Percentiles rank a stretch among this genome's conserved stretches.
Conservation (phyloP, 1,140 invertebrate genomes). For the Hypothenemus hampei region DNA sequence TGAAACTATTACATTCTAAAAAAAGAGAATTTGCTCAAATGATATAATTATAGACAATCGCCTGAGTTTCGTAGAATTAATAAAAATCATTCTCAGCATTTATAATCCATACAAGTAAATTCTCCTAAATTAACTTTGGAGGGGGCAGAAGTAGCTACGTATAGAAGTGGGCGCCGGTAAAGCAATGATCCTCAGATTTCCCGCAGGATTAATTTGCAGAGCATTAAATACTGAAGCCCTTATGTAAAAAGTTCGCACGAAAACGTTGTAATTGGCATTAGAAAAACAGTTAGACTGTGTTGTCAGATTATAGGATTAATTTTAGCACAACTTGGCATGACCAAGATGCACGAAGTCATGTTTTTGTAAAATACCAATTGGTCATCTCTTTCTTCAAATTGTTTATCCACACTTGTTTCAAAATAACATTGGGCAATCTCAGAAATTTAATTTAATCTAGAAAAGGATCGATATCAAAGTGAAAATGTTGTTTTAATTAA, state of each 20-base stretch:
- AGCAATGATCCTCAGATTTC: constrained; percentile 50
- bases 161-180: constrained; percentile 44
- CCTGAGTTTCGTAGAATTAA: background rate
- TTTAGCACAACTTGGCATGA: constrained; percentile 49
- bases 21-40: no score
- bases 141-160: constrained; percentile 39
- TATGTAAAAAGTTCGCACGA: no score
- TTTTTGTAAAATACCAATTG: constrained; percentile 53
- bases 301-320: constrained; percentile 53
- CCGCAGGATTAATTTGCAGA: constrained; percentile 50
- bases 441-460: no score
- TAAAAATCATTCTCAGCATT: constrained; percentile 14
- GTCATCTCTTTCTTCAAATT: constrained; percentile 48
- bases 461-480: no score
- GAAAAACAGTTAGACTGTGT: constrained; percentile 29
- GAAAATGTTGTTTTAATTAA: no score
- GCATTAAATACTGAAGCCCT: constrained; percentile 47
- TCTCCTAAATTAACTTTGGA: constrained; percentile 38
- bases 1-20: no score
- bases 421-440: constrained; percentile 51
- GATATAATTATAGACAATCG: no score
- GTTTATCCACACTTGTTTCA: constrained; percentile 48
- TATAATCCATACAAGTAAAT: constrained; percentile 37
- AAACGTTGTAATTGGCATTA: constrained; percentile 30
- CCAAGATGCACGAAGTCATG: constrained; percentile 53